Evolutionary conservation across 92 coral and sea anemone species (phyloP).

Genomic region (Anthopleura xanthogrammica): DNA sequence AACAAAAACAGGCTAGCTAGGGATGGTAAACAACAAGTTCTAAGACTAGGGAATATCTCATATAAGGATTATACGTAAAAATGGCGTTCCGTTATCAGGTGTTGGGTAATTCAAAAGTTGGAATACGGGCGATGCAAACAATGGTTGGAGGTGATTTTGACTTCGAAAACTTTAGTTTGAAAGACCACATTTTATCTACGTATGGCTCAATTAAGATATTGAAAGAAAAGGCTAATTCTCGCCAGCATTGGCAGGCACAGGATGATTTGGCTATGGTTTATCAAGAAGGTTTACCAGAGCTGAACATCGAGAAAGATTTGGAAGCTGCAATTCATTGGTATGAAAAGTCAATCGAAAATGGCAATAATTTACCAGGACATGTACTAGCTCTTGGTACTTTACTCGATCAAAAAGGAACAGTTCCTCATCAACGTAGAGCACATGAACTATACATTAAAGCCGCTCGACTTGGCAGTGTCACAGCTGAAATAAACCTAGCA

Average conservation of each 20-base stretch:
- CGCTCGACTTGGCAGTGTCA: slow-evolving; percentile 39
- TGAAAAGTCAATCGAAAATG: slow-evolving; percentile 36
- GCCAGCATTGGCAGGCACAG: slow-evolving; percentile 52
- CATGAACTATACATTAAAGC: slow-evolving; percentile 57
- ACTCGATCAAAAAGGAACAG: no score
- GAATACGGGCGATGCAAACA: not conserved
- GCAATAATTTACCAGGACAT: not conserved
- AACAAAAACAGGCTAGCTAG: no score
- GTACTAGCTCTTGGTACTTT: slow-evolving; percentile 31
- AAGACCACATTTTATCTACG: not conserved
- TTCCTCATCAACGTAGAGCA: slow-evolving; percentile 56
- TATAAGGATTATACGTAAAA: no score
- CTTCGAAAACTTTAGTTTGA: not conserved
- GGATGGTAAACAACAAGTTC: no score
- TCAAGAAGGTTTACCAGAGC: slow-evolving; percentile 33
- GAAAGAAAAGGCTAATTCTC: slow-evolving; percentile 33
- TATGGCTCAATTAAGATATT: slow-evolving; percentile 50
- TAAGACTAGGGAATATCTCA: no score
- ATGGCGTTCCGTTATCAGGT: not conserved
- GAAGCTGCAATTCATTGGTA: no score
- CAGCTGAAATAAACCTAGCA: slow-evolving; percentile 54
- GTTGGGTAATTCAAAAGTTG: not conserved
- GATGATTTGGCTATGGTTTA: slow-evolving; percentile 47
- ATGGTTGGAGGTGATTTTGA: not conserved
- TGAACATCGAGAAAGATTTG: slow-evolving; percentile 32